phyloP scores from a whole-genome alignment of 37 sponge, comb jelly and placozoan genomes.

The Ephydatia muelleri region DNA sequence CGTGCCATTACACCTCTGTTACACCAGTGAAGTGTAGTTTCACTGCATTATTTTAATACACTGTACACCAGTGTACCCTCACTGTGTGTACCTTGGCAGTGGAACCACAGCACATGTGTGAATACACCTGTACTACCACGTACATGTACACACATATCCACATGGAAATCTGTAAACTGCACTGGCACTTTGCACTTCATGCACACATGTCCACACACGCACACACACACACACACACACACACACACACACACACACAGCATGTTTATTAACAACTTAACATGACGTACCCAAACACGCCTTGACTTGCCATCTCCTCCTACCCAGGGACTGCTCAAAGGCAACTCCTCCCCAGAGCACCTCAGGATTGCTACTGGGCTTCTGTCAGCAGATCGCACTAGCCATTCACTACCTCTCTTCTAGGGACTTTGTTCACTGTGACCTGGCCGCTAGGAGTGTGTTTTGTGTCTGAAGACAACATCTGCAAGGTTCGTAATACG shows the following conservation, averaged over 20 bases:
- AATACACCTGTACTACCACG: neutral
- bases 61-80: neutral
- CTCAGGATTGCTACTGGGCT: conserved; percentile 3
- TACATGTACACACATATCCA: neutral
- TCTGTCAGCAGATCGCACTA: conserved; percentile 34
- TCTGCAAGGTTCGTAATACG: conserved; percentile 16
- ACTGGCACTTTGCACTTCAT: too few relatives aligned
- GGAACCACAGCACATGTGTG: too few relatives aligned
- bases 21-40: too few relatives aligned
- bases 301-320: neutral
- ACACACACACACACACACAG: too few relatives aligned
- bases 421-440: conserved; percentile 33
- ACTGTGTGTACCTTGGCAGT: neutral
- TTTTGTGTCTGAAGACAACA: conserved; percentile 21
- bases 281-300: neutral
- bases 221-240: too few relatives aligned
- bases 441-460: conserved; percentile 36
- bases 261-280: neutral
- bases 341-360: neutral
- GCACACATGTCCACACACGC: too few relatives aligned
- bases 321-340: neutral
- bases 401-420: conserved; percentile 38
- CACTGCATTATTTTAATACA: neutral
- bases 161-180: too few relatives aligned
- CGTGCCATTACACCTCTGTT: too few relatives aligned